Evolutionary conservation across 2,888 invertebrate species (phyloP), one percentile per base, ranked within the genome.

Genomic region (Prosopocoilus inquinatus): DNA sequence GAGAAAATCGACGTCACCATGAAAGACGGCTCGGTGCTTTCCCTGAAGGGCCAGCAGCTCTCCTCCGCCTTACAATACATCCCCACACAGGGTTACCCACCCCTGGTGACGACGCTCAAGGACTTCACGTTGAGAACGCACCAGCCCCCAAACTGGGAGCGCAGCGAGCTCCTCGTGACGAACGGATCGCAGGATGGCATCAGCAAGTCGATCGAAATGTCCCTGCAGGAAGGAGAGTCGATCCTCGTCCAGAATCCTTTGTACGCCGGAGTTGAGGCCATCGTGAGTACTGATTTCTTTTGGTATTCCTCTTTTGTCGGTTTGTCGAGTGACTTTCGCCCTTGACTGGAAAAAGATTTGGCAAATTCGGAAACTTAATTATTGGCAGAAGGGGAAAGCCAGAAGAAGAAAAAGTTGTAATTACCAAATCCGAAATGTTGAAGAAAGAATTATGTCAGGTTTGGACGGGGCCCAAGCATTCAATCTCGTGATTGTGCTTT

Each of bases 131-230:
- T 41, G 45, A 76, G 79, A 46, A 73, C 84, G 9, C 91, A 91
- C 69, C 79, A 82, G 0, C 88, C 89, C 0, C 89, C 89, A 0
- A 74, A 81, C 3, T 80, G 83, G 81, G 76, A 82, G 1, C 77
- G 81, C 2, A 79, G 83, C 1, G 86, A 87, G 55, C 71, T 90
- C 1, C 73, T 89, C 35, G 79, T 91, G 20, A 89, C 89, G 3
- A 84, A 84, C 62, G 92, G 91, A 2, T 85, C 88, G 16, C 91
- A 90, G 73, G 90, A 91, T 70, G 91, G 88, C 4, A 82, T 91
- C 56, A 86, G 87, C 75, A 88, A 88, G 74, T 81, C 86, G 43
- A 79, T 90, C 38, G 90, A 91, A 65, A 82, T 90, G 75, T 75
- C 88, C 52, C 71, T 91, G n/a, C 81, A 84, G 41, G 82, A 81